Percentiles rank a stretch among this genome's conserved stretches.
Evolutionary conservation across 2,797 vertebrate genomes (phyloP).

Genomic region (Botia almorhae): DNA sequence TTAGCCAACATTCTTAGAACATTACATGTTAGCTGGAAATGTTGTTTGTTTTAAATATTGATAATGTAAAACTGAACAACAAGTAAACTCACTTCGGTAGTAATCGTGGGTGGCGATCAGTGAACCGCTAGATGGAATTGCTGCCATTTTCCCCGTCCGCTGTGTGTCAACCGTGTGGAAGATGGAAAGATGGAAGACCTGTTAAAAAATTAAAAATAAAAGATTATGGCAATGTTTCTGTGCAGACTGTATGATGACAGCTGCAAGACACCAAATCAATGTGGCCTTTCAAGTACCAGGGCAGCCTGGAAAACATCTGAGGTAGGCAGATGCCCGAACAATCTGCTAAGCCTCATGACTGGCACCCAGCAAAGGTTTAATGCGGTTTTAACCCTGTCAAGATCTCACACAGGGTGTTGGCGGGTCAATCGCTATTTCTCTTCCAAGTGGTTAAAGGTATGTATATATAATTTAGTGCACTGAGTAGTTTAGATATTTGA

Average conservation of each 20-base stretch:
- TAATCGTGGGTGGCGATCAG: slow-evolving; percentile 95
- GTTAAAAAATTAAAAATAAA: slow-evolving; percentile 14
- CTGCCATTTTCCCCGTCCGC: slow-evolving; percentile 84
- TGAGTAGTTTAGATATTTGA: not conserved
- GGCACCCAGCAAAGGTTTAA: not conserved
- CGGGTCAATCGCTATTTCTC: not conserved
- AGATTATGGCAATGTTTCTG: not conserved
- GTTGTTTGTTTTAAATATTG: not conserved
- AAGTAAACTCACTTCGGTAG: slow-evolving; percentile 86
- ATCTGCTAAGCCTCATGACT: not conserved
- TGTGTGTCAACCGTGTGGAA: slow-evolving; percentile 61
- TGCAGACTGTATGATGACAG: not conserved
- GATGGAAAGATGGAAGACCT: slow-evolving; percentile 71
- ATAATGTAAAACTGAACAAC: not conserved
- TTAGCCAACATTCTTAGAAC: too few relatives aligned
- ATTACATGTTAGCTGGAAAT: too few relatives aligned
- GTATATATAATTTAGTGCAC: not conserved
- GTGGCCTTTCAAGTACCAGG: not conserved
- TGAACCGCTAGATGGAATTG: slow-evolving; percentile 94
- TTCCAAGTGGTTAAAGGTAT: not conserved
- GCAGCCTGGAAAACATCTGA: slow-evolving; percentile 7
- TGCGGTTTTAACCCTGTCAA: not conserved
- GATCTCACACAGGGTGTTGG: not conserved
- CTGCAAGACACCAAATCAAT: not conserved
- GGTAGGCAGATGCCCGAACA: not conserved